These are phyloP conservation scores for Brachyalestes nurse DNA, from an alignment of 2,797 vertebrate genomes.

Conservation along the genomic window DNA sequence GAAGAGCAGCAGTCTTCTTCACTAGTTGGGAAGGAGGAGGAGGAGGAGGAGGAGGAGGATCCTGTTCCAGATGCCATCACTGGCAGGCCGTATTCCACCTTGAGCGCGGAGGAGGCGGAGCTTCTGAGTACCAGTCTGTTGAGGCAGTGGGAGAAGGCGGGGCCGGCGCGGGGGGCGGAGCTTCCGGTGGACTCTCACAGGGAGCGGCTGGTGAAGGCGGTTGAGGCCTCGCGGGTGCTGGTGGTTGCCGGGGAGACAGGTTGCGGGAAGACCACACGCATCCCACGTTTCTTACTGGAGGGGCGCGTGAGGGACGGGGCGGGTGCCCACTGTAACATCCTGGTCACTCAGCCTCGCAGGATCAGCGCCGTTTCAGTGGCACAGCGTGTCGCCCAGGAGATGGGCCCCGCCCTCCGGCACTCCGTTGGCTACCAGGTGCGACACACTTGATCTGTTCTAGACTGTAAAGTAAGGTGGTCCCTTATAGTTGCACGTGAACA, in stretches of 20 bases:
- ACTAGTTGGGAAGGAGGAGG: constrained; percentile 63
- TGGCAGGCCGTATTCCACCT: constrained; percentile 77
- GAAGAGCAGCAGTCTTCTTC: constrained; percentile 57
- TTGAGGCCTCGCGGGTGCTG: constrained; percentile 85
- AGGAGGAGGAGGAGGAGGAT: constrained; percentile 79
- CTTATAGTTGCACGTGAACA: too few relatives aligned
- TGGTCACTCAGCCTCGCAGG: constrained; percentile 93
- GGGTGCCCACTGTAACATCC: constrained; percentile 88
- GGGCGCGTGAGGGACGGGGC: constrained; percentile 78
- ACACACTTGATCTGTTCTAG: neutral
- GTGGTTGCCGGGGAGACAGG: constrained; percentile 95
- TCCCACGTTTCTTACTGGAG: constrained; percentile 93
- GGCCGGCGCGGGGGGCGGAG: constrained; percentile 63
- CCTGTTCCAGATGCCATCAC: constrained; percentile 86
- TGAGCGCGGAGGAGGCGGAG: constrained; percentile 72
- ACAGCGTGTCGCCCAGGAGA: constrained; percentile 89
- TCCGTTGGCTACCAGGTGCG: constrained; percentile 92
- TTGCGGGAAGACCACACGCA: constrained; percentile 94
- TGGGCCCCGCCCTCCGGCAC: constrained; percentile 86
- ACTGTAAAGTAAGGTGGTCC: neutral
- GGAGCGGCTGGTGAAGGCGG: constrained; percentile 81
- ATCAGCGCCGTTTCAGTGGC: constrained; percentile 96
- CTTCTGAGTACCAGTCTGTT: constrained; percentile 78
- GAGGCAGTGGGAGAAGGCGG: constrained; percentile 82
- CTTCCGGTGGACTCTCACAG: constrained; percentile 90